Conservation (phyloP, 1,140 invertebrate species). For the Drosophila tani region DNA sequence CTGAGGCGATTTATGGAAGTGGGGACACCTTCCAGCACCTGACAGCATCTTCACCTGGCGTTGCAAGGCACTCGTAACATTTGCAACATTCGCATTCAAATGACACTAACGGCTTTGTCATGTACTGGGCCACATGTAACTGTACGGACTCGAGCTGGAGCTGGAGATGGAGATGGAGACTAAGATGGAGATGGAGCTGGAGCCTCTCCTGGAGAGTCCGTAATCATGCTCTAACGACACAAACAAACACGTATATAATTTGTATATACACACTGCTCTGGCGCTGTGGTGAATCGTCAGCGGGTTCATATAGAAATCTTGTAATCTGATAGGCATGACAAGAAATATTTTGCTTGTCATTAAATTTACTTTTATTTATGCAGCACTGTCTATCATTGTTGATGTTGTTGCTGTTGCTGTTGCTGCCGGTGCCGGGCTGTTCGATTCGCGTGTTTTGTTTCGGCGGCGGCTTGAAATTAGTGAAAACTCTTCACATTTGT, state of each 20-base stretch:
- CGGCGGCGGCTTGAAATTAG: constrained; percentile 76
- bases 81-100: constrained; percentile 75
- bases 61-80: constrained; percentile 61
- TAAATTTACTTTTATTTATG: constrained; percentile 84
- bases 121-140: constrained; percentile 65
- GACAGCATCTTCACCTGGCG: constrained; percentile 62
- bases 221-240: constrained; percentile 82
- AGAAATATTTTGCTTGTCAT: constrained; percentile 84
- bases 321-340: constrained; percentile 83
- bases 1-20: constrained; percentile 52
- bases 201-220: constrained; percentile 64
- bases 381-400: constrained; percentile 77
- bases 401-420: constrained; percentile 45
- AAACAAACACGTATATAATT: constrained; percentile 44
- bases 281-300: constrained; percentile 63
- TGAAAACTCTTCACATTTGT: constrained; percentile 75
- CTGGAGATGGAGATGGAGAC: constrained; percentile 1
- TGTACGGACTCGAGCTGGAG: constrained; percentile 34
- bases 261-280: constrained; percentile 48
- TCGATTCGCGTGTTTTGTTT: constrained; percentile 80
- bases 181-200: background rate
- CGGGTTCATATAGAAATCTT: constrained; percentile 81
- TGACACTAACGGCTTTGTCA: constrained; percentile 82
- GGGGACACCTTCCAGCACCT: constrained; percentile 45
- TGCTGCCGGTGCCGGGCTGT: constrained; percentile 45